phyloP scores from a whole-genome alignment of 1,140 invertebrate species.

The Hylyphantes graminicola region DNA sequence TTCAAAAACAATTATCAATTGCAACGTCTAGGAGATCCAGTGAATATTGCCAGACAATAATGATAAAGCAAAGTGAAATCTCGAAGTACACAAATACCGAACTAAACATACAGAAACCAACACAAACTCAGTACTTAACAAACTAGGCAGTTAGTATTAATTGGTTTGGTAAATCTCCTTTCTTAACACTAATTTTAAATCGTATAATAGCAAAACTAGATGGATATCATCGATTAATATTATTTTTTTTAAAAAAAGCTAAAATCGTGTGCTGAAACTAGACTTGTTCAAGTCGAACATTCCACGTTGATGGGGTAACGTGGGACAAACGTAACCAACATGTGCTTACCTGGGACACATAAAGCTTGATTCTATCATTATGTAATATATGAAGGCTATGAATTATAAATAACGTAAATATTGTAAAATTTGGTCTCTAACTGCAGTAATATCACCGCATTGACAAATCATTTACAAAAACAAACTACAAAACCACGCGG shows the following conservation, averaged over 20 bases:
- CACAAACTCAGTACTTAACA: too few species aligned
- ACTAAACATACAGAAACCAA: too few species aligned
- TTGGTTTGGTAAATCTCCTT: not conserved
- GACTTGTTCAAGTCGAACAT: not conserved
- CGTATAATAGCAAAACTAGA: too few species aligned
- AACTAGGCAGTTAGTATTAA: too few species aligned
- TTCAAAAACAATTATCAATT: too few species aligned
- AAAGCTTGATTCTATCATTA: conserved; percentile 39
- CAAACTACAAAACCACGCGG: conserved; percentile 7
- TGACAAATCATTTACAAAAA: not conserved
- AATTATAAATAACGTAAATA: not conserved
- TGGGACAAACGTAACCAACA: conserved; percentile 17
- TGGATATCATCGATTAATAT: too few species aligned
- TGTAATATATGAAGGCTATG: not conserved
- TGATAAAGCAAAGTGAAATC: too few species aligned
- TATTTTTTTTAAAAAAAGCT: too few species aligned
- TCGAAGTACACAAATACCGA: too few species aligned
- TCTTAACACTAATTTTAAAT: not conserved
- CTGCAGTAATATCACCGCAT: conserved; percentile 11
- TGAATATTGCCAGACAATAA: too few species aligned
- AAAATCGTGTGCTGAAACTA: too few species aligned
- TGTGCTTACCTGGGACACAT: conserved; percentile 25
- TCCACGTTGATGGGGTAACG: conserved; percentile 8
- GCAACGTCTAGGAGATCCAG: too few species aligned
- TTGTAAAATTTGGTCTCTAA: conserved; percentile 9